phyloP scores from a whole-genome alignment of 2,113 vertebrate genomes.

The Nesoenas mayeri region DNA sequence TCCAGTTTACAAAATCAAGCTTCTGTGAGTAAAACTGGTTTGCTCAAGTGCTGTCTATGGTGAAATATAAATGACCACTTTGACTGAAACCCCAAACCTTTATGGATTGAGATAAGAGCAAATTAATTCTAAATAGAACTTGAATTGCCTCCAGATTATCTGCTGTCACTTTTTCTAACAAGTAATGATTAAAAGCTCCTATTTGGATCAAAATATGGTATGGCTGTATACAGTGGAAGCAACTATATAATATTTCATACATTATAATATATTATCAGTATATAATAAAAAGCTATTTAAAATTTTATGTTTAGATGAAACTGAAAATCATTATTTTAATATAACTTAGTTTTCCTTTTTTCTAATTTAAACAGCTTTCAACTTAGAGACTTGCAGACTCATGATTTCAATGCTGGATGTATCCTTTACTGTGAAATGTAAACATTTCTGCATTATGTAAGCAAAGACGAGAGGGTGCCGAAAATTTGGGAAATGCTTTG shows the following conservation, averaged over 20 bases:
- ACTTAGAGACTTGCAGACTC: constrained; percentile 91
- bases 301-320: not conserved
- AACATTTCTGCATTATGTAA: not conserved
- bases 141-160: not conserved
- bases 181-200: not conserved
- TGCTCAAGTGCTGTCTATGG: not conserved
- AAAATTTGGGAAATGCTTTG: not conserved
- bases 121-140: not conserved
- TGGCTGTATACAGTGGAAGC: not conserved
- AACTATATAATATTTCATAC: not conserved
- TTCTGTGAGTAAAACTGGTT: not conserved
- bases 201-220: not conserved
- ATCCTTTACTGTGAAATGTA: constrained; percentile 81
- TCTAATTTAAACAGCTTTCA: constrained; percentile 84
- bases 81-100: not conserved
- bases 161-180: not conserved
- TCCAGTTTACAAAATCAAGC: not conserved
- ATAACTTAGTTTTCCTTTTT: not conserved
- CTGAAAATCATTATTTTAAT: not conserved
- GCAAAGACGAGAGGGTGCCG: not conserved
- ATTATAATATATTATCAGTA: not conserved
- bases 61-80: not conserved
- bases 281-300: not conserved
- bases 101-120: not conserved
- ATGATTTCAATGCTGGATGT: constrained; percentile 98